Evolutionary conservation across 1,140 invertebrate species (phyloP), one percentile per base, ranked within the genome.

Genomic region (Steinernema feltiae): DNA sequence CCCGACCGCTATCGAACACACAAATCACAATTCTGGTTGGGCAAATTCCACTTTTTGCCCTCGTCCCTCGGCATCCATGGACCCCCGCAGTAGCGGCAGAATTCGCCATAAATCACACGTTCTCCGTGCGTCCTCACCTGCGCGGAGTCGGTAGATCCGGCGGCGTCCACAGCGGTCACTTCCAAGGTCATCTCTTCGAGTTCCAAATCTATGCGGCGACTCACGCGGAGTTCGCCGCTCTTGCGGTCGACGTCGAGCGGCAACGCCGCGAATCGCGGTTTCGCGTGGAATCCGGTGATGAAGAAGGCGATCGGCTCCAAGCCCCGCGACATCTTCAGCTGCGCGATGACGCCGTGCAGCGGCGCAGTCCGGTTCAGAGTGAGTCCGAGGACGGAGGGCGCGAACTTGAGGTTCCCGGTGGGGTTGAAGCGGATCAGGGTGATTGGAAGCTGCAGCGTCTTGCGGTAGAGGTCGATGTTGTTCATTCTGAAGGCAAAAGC

Each of bases 101-200:
- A n/a, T n/a, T n/a, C n/a, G n/a, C 53, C 7, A 63, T 63, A 63
- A 63, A 63, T 63, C 24, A 63, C 24, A 63, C 53, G 7, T 27
- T 63, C 24, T 21, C 53, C 53, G 15, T 21, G 24, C 15, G 53
- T 63, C 53, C 53, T 63, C 53, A 63, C 53, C 53, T 63, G 53
- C 12, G 24, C 53, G 24, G 53, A n/a, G 24, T 63, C 53, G 24
- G 53, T 63, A 27, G 53, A 63, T 63, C 53, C 53, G 24, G 12
- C 12, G 12, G 53, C 53, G 53, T 63, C 53, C 53, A 63, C 53
- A 63, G 53, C 53, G 53, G 53, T 63, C 53, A 63, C 53, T 63
- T 63, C 53, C 53, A 63, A 63, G 53, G 53, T 63, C 53, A 63
- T 27, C 53, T 63, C 53, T 3, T 63, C 53, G 3, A 27, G 15